phyloP scores from a whole-genome alignment of 2,888 invertebrate species.

The Micropterix aruncella region DNA sequence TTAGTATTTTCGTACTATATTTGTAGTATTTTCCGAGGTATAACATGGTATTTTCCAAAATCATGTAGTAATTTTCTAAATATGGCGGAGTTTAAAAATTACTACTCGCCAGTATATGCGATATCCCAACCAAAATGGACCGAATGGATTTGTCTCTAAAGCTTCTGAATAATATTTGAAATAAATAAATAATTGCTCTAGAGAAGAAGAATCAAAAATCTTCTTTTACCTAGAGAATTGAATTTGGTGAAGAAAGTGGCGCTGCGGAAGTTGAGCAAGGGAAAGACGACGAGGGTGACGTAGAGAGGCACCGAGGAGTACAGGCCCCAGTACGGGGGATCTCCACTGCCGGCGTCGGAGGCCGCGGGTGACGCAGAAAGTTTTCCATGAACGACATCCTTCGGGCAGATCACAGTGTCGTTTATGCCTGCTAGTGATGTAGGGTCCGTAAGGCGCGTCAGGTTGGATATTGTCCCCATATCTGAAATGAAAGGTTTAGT shows the following conservation, averaged over 20 bases:
- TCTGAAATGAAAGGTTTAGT: slow-evolving; percentile 23
- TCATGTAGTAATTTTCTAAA: no score
- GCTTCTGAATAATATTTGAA: neutral
- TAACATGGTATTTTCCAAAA: neutral
- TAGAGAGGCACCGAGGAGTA: slow-evolving; percentile 71
- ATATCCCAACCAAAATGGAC: neutral
- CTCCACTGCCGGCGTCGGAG: slow-evolving; percentile 17
- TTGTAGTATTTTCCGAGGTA: neutral
- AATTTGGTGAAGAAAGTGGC: slow-evolving; percentile 88
- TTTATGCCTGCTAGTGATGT: slow-evolving; percentile 16
- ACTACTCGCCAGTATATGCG: neutral
- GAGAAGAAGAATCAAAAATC: slow-evolving; percentile 1
- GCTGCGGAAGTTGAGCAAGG: slow-evolving; percentile 71
- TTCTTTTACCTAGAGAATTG: slow-evolving; percentile 66
- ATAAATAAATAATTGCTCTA: slow-evolving; percentile 6
- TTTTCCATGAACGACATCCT: slow-evolving; percentile 17
- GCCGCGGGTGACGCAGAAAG: slow-evolving; percentile 17
- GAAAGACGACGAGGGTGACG: slow-evolving; percentile 61
- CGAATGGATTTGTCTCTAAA: no score
- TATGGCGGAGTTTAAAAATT: neutral
- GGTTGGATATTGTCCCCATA: slow-evolving; percentile 16
- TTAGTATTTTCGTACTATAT: no score
- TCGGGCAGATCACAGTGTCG: slow-evolving; percentile 30
- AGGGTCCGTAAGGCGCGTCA: slow-evolving; percentile 2
- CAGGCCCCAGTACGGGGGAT: slow-evolving; percentile 53